Conservation (phyloP, 2,797 vertebrate genomes). For the Sebastes melanostomus region DNA sequence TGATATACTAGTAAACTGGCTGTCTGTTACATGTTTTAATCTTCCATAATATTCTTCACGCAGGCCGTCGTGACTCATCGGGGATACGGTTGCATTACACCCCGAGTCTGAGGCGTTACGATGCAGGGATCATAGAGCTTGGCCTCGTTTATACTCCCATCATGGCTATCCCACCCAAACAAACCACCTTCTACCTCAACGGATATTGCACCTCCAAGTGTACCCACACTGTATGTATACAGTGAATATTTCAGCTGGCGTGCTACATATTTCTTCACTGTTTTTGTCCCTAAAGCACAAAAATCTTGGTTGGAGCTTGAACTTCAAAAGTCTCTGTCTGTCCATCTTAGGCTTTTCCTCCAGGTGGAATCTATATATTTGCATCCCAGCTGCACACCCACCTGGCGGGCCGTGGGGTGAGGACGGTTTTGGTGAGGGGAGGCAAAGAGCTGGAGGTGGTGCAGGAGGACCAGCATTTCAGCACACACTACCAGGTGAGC, state of each 20-base stretch:
- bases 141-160: constrained; percentile 94
- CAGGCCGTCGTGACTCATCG: constrained; percentile 88
- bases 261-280: neutral
- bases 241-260: neutral
- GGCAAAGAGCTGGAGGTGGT: constrained; percentile 86
- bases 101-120: constrained; percentile 78
- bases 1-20: neutral
- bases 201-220: constrained; percentile 95
- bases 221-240: constrained; percentile 85
- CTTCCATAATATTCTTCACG: neutral
- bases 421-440: constrained; percentile 84
- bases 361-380: constrained; percentile 89
- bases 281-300: neutral
- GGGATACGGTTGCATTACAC: constrained; percentile 94
- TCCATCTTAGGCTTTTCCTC: constrained; percentile 86
- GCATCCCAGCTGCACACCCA: constrained; percentile 98
- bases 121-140: constrained; percentile 96
- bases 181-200: constrained; percentile 82
- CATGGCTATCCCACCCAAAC: constrained; percentile 93
- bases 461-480: constrained; percentile 94
- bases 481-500: constrained; percentile 93
- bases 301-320: neutral
- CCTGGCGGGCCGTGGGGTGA: constrained; percentile 88
- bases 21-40: neutral
- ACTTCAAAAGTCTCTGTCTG: neutral